Evolutionary conservation across 2,888 invertebrate species (phyloP), one percentile per base, ranked within the genome.

Genomic region (Lacanobia wlatinum): DNA sequence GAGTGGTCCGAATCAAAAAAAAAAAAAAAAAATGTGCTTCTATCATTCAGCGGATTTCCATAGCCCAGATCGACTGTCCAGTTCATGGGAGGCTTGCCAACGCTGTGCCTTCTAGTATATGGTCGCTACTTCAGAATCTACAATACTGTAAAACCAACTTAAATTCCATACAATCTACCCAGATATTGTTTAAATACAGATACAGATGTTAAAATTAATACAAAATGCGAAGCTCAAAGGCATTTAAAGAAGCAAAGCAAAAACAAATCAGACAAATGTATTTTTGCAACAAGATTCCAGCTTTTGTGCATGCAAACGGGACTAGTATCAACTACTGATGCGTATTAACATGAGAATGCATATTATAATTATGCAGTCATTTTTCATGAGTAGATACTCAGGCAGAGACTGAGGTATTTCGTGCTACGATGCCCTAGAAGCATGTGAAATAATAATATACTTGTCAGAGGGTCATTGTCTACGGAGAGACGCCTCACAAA

Each of bases 281-380:
- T 73, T 82, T 79, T 69, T 59, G 48, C 46, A 61, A 63, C 63
- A 76, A 50, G 58, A 72, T 71, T 68, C 34, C 78, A 68, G 63
- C 56, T 38, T 74, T 74, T 68, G 69, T 65, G 34, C 12, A 66
- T 73, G 68, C 73, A 71, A 80, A 75, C 63, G 76, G 61, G 62
- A 69, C 14, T 12, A 56, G 69, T 73, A 75, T 64, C 69, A 56
- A 72, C 65, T 61, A 63, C 62, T 62, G 56, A 75, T 72, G 34
- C 55, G n/a, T 64, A 82, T 73, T 80, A 73, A 66, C 55, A 69
- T 63, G 63, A 80, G 78, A 75, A 80, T 82, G 70, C 62, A 40
- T 28, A 61, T 55, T 56, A 66, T 78, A n/a, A n/a, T n/a, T n/a
- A 62, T 73, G 58, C 58, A 62, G 18, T 63, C 0, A 14, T 62